These are phyloP conservation scores for Mycalesis mineus DNA, from an alignment of 2,888 invertebrate species.

Conservation along the genomic window DNA sequence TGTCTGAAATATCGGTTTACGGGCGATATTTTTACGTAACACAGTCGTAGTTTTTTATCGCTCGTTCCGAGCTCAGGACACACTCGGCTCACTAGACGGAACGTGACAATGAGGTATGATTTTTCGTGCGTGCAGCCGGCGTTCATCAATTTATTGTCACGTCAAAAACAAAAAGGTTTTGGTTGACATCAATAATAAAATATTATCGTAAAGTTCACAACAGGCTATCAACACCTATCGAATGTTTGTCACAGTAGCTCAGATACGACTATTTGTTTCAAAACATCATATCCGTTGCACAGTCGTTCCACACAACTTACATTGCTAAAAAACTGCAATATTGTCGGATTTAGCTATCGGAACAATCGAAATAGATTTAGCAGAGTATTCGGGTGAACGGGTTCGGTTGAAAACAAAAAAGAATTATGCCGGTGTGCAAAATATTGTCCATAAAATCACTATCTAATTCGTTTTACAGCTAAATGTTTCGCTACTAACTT, in stretches of 20 bases:
- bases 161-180: no score
- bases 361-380: slow-evolving; percentile 13
- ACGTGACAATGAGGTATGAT: no score
- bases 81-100: no score
- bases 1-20: no score
- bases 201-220: no score
- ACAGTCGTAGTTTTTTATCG: no score
- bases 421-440: background rate
- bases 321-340: slow-evolving; percentile 1
- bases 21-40: no score
- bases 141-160: no score
- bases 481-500: background rate
- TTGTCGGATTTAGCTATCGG: slow-evolving; percentile 9
- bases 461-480: background rate
- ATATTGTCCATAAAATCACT: background rate
- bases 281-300: background rate
- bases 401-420: slow-evolving; percentile 12
- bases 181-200: no score
- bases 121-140: no score
- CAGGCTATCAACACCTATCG: background rate
- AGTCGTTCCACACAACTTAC: background rate
- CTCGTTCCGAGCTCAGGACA: no score
- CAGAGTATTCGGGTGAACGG: slow-evolving; percentile 7
- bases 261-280: background rate
- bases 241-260: background rate